These are phyloP conservation scores for Macrosiphum euphorbiae DNA, from an alignment of 2,888 invertebrate genomes.

Conservation along the genomic window DNA sequence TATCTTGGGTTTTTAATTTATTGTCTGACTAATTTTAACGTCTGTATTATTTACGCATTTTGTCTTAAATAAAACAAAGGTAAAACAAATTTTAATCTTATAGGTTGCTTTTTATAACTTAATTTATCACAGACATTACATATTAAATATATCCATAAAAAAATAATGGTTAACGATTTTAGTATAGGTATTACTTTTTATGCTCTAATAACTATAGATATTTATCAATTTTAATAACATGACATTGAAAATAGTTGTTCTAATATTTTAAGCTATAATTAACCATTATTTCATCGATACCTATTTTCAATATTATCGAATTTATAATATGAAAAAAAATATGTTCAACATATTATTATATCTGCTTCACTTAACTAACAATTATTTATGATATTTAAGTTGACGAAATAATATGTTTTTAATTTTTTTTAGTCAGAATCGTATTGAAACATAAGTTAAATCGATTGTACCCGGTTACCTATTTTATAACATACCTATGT, in stretches of 20 bases:
- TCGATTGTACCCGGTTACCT: background rate
- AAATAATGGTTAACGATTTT: background rate
- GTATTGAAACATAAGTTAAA: background rate
- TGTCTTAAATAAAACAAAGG: background rate
- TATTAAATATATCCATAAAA: background rate
- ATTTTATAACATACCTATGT: background rate
- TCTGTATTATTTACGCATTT: background rate
- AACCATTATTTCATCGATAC: constrained; percentile 9
- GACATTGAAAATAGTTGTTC: constrained; percentile 39
- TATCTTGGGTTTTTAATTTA: background rate
- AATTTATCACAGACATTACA: background rate
- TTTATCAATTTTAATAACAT: background rate
- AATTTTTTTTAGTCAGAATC: background rate
- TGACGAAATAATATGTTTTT: background rate
- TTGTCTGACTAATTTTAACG: background rate
- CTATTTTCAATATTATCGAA: background rate
- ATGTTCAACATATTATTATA: background rate
- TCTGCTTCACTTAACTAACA: background rate
- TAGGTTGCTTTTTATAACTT: background rate
- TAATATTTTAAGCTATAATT: constrained; percentile 8
- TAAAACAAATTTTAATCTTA: background rate
- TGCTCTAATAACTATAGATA: background rate
- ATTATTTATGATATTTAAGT: constrained; percentile 10
- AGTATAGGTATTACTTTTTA: background rate
- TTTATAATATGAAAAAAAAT: background rate